Evolutionary conservation across 2,797 vertebrate species (phyloP).

Genomic region (Catamblyrhynchus diadema): DNA sequence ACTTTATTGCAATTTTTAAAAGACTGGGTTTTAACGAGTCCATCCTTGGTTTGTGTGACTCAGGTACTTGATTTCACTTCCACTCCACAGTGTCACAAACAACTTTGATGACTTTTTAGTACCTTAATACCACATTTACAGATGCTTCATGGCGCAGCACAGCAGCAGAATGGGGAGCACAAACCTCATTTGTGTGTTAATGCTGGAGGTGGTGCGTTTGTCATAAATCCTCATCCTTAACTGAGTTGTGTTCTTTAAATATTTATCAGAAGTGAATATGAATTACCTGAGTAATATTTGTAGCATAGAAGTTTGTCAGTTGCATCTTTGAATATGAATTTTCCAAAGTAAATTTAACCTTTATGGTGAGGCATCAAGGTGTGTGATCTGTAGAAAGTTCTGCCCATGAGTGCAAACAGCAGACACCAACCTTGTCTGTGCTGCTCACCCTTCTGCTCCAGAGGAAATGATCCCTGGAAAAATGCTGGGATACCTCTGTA

Average conservation of each 20-base stretch:
- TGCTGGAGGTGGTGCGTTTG: background rate
- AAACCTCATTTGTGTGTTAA: background rate
- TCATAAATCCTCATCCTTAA: background rate
- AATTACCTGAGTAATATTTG: background rate
- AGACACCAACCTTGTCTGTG: background rate
- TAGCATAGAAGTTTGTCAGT: background rate
- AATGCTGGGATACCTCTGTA: background rate
- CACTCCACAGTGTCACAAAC: slow-evolving; percentile 1
- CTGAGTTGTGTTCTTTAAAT: background rate
- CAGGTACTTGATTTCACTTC: slow-evolving; percentile 36
- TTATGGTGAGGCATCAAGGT: background rate
- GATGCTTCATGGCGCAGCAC: background rate
- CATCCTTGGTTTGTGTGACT: slow-evolving; percentile 15
- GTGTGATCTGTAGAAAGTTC: background rate
- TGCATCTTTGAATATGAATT: background rate
- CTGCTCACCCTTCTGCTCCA: background rate
- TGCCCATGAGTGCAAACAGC: background rate
- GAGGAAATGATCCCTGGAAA: background rate
- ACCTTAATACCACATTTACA: background rate
- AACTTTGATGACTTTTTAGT: slow-evolving; percentile 8
- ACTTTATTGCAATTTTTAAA: slow-evolving; percentile 14
- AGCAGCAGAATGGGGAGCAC: background rate
- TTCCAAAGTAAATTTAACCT: background rate
- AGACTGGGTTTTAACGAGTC: slow-evolving; percentile 26
- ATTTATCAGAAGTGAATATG: background rate